Percentiles rank a stretch among this genome's conserved stretches.
Conservation (phyloP, 1,140 invertebrate species). For the Pseudomyrmex pallidus region DNA sequence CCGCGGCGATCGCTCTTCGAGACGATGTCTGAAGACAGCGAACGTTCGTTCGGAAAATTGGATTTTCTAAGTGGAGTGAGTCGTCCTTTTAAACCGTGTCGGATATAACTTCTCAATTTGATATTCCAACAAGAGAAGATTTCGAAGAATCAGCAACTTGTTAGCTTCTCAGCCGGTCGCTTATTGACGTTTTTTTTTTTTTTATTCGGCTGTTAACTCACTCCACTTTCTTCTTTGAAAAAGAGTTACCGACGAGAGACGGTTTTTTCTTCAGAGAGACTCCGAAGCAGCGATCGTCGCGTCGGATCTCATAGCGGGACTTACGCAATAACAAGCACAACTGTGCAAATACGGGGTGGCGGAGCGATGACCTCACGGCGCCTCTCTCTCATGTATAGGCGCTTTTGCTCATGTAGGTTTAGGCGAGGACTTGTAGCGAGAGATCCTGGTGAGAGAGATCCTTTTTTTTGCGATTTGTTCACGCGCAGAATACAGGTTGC, state of each 20-base stretch:
- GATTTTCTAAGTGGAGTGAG: conserved; percentile 21
- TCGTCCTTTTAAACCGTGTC: background rate
- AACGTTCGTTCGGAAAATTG: conserved; percentile 22
- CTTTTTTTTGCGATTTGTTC: conserved; percentile 45
- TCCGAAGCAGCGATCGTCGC: conserved; percentile 40
- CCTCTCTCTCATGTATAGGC: conserved; percentile 14
- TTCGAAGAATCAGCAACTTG: too few species aligned
- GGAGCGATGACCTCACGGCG: conserved; percentile 61
- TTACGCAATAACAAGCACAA: conserved; percentile 55
- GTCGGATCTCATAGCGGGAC: conserved; percentile 23
- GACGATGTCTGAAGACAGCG: conserved; percentile 48
- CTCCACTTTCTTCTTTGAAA: conserved; percentile 15
- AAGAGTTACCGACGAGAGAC: background rate
- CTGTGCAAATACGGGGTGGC: conserved; percentile 68
- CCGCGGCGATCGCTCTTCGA: conserved; percentile 50
- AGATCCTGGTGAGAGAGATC: conserved; percentile 53
- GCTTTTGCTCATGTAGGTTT: conserved; percentile 64
- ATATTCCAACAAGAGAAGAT: too few species aligned
- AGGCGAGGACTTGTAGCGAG: conserved; percentile 67
- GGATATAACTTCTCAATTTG: too few species aligned
- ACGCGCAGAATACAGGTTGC: conserved; percentile 76
- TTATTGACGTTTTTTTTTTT: too few species aligned
- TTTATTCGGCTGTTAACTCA: background rate
- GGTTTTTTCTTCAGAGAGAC: conserved; percentile 32
- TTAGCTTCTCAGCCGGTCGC: too few species aligned